Base-by-base conservation (phyloP, 1,140 invertebrate genomes). In the Dysdera silvatica region DNA sequence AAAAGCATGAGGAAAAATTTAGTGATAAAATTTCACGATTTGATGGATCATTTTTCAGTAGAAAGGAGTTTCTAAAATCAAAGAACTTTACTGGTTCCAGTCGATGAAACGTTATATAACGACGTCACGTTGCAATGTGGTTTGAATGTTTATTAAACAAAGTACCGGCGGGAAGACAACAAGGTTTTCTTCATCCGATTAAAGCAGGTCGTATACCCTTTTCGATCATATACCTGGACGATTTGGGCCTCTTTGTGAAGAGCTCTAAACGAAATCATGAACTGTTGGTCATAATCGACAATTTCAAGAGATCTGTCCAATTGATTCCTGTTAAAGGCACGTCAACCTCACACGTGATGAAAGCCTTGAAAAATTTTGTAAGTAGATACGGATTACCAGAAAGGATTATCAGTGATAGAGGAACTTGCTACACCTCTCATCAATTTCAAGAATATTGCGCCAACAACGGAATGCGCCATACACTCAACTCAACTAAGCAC, bases 1-100 rank as follows among this genome's bases (percentile, higher is more conserved):
- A 54, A 41, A 23, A 61, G 48, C 14, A 57, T 48, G 41, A 33
- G 49, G 35, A 67, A 69, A 57, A 61, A 45, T 12, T 32, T 35
- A 12, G 31, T 45, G 2, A 41, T 48, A 18, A 52, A 54, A 24
- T 55, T 47, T 18, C 40, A 61, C 31, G 40, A 56, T 24, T 20
- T 35, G 16, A 35, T 31, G 16, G 45, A 41, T 33, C 37, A 58
- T 28, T 67, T 61, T 49, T 4, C 52, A 41, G 24, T 48, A 12
- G 51, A 56, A 20, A 37, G 56, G 23, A 29, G 41, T 43, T 2
- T 18, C 33, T 1, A 52, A 55, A 53, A 45, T 48, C 23, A 28
- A 60, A 20, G 35, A 59, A 33, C 23, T 63, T 18, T 47, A 47
- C 47, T 65, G 45, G 14, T 37, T 65, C 31, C 28, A 32, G 10